Percentiles rank a stretch among this genome's conserved stretches.
These are phyloP conservation scores for Platycheirus rosarum DNA, from an alignment of 2,888 invertebrate genomes.

Conservation along the genomic window DNA sequence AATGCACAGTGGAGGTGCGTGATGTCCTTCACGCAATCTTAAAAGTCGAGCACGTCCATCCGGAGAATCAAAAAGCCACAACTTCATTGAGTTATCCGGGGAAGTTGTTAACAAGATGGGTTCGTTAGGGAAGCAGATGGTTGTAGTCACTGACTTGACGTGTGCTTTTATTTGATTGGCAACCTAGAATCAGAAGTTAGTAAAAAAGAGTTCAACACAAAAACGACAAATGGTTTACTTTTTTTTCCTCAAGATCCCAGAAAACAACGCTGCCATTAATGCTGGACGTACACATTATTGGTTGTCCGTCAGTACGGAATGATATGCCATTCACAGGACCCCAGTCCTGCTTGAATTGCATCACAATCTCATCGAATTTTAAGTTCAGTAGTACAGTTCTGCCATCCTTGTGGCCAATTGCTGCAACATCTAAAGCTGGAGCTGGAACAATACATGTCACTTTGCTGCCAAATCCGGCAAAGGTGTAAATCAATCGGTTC, in stretches of 20 bases:
- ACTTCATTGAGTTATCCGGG: conserved; percentile 95
- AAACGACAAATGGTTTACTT: conserved; percentile 78
- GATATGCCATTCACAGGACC: conserved; percentile 92
- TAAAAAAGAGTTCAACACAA: background rate
- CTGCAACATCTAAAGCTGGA: conserved; percentile 96
- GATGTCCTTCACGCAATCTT: conserved; percentile 91
- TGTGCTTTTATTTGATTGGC: conserved; percentile 94
- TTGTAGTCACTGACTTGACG: conserved; percentile 88
- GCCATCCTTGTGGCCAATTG: conserved; percentile 92
- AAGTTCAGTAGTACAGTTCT: conserved; percentile 94
- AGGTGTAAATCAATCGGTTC: conserved; percentile 89
- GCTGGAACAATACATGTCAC: conserved; percentile 92
- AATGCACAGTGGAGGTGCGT: conserved; percentile 90
- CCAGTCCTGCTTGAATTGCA: conserved; percentile 96
- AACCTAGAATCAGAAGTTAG: conserved; percentile 81
- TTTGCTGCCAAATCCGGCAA: conserved; percentile 83
- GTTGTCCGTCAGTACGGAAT: conserved; percentile 93
- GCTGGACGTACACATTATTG: conserved; percentile 94
- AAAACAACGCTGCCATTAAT: conserved; percentile 92
- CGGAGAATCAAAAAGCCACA: conserved; percentile 95
- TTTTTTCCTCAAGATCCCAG: conserved; percentile 95
- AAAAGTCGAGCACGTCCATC: conserved; percentile 94
- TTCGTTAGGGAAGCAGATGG: conserved; percentile 93
- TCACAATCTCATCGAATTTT: conserved; percentile 90
- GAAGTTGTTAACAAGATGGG: conserved; percentile 95